Percentiles rank a stretch among this genome's conserved stretches.
Conservation (phyloP, 2,113 vertebrate genomes). For the Pluvialis apricaria region DNA sequence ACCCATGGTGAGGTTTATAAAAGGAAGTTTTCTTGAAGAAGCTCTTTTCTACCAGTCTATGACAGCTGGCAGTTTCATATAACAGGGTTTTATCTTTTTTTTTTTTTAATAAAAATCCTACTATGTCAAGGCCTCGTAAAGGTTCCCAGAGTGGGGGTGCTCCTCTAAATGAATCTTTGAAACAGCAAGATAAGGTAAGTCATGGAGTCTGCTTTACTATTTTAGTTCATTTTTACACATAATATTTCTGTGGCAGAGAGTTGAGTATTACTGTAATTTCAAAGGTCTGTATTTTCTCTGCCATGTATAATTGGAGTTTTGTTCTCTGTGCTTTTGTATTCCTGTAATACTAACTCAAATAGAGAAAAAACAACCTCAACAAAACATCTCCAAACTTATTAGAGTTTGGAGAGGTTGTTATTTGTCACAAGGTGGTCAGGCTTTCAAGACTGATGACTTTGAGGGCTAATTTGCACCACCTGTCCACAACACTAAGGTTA, state of each 20-base stretch:
- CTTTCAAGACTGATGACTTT: neutral
- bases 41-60: neutral
- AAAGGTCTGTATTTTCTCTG: neutral
- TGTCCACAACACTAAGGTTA: neutral
- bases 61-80: neutral
- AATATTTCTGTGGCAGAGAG: neutral
- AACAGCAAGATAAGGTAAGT: conserved; percentile 52
- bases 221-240: neutral
- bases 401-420: neutral
- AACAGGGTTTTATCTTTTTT: neutral
- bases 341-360: neutral
- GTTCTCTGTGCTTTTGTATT: neutral
- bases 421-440: neutral
- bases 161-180: neutral
- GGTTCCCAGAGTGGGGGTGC: neutral
- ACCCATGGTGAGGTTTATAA: conserved; percentile 40
- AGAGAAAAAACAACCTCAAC: neutral
- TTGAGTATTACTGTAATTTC: neutral
- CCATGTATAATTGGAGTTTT: neutral
- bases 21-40: neutral
- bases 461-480: neutral
- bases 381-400: neutral
- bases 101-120: neutral
- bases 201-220: neutral
- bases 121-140: conserved; percentile 4